A percentile compares a stretch with the other conserved stretches of the same genome.
These are phyloP conservation scores for Chroicocephalus ridibundus DNA, from an alignment of 2,113 vertebrate species.

Conservation along the genomic window DNA sequence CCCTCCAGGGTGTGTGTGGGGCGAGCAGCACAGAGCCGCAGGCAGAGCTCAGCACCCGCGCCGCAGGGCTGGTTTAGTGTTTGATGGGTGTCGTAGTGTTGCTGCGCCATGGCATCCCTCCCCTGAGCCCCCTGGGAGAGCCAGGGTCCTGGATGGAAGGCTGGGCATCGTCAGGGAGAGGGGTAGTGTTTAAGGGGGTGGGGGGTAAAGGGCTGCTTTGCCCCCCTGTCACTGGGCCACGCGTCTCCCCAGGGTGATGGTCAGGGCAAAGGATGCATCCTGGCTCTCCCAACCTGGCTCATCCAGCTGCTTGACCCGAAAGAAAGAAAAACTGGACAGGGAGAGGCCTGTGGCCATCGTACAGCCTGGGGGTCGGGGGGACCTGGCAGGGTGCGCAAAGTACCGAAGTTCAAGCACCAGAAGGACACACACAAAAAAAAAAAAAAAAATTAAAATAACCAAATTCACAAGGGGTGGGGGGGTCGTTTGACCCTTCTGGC, in stretches of 20 bases:
- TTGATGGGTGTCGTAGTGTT: neutral
- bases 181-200: neutral
- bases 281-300: neutral
- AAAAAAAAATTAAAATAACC: neutral
- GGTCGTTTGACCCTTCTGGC: neutral
- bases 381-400: neutral
- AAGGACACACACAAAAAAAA: neutral
- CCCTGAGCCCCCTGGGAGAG: fast-evolving
- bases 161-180: fast-evolving
- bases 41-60: neutral
- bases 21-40: neutral
- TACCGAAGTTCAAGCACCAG: conserved; percentile 24
- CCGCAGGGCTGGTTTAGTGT: conserved; percentile 28
- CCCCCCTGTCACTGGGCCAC: fast-evolving
- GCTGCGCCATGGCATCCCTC: neutral
- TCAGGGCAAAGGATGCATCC: neutral
- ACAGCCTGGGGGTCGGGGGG: neutral
- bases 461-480: neutral
- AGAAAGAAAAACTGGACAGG: neutral
- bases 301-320: neutral
- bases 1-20: neutral
- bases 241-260: neutral
- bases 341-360: neutral
- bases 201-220: neutral
- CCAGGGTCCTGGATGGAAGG: neutral